Conservation (phyloP, 2,888 invertebrate species). For the Diarsia rubi region DNA sequence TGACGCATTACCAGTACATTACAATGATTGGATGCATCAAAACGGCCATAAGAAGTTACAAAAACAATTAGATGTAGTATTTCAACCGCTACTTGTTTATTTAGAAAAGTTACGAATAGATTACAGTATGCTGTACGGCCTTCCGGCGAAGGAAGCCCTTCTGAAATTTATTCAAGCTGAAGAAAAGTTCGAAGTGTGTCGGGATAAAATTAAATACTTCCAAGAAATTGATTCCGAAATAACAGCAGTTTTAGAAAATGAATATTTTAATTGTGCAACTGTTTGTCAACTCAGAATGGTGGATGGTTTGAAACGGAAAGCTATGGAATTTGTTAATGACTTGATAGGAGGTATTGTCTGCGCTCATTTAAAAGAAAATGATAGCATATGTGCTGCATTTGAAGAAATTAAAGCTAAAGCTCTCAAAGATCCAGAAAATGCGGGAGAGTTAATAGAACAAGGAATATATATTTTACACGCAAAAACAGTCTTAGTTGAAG, state of each 20-base stretch:
- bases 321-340: conserved; percentile 90
- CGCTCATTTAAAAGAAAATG: conserved; percentile 92
- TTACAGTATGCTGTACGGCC: conserved; percentile 91
- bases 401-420: conserved; percentile 93
- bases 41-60: conserved; percentile 89
- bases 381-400: conserved; percentile 93
- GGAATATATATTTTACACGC: conserved; percentile 95
- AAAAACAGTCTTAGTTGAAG: conserved; percentile 93
- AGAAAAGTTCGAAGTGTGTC: conserved; percentile 91
- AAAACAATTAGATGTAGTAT: conserved; percentile 88
- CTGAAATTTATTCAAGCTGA: conserved; percentile 87
- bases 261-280: conserved; percentile 93
- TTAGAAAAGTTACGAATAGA: conserved; percentile 87
- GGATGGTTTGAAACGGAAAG: conserved; percentile 90
- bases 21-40: conserved; percentile 90
- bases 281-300: conserved; percentile 92
- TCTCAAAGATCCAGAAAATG: conserved; percentile 93
- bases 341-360: conserved; percentile 92
- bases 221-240: conserved; percentile 91
- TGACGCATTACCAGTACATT: conserved; percentile 90
- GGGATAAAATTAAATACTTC: conserved; percentile 91
- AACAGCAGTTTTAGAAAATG: conserved; percentile 92
- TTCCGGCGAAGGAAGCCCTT: conserved; percentile 85
- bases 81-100: conserved; percentile 90
- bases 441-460: conserved; percentile 95